Evolutionary conservation across 2,113 vertebrate genomes (phyloP).

Genomic region (Proterorhinus semilunaris): DNA sequence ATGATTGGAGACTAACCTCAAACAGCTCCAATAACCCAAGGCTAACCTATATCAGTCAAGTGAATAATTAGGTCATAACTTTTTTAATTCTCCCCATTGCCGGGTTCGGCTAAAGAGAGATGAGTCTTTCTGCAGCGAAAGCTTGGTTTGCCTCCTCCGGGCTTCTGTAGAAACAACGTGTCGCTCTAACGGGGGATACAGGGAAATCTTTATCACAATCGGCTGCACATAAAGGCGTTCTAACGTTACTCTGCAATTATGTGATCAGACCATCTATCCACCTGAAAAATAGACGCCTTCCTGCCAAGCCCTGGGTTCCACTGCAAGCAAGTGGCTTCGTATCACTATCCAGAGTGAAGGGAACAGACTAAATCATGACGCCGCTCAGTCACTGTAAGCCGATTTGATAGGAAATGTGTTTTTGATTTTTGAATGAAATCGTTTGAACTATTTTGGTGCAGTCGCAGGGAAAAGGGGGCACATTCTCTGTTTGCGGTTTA

Average conservation of each 20-base stretch:
- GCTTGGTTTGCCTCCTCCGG: background rate
- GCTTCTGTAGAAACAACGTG: constrained; percentile 1
- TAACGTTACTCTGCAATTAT: background rate
- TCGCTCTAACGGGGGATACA: background rate
- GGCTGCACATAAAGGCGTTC: background rate
- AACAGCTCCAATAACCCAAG: constrained; percentile 1
- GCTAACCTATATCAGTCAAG: constrained; percentile 13
- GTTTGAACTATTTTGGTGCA: no score
- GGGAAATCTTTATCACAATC: background rate
- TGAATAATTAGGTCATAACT: constrained; percentile 25
- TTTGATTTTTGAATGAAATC: background rate
- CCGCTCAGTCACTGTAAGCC: constrained; percentile 25
- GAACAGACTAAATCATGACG: constrained; percentile 43
- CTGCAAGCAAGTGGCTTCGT: constrained; percentile 18
- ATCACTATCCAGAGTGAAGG: constrained; percentile 42
- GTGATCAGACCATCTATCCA: constrained; percentile 19
- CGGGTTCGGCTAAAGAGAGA: background rate
- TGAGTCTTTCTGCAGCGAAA: background rate
- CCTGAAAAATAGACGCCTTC: constrained; percentile 19
- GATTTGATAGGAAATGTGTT: background rate
- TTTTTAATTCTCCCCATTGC: constrained; percentile 6
- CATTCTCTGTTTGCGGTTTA: no score
- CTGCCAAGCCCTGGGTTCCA: constrained; percentile 26
- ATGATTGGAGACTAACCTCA: constrained; percentile 10
- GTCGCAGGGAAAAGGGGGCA: no score